A percentile compares a stretch with the other conserved stretches of the same genome.
These are phyloP conservation scores for Scomber colias DNA, from an alignment of 2,113 vertebrate genomes.

Conservation along the genomic window DNA sequence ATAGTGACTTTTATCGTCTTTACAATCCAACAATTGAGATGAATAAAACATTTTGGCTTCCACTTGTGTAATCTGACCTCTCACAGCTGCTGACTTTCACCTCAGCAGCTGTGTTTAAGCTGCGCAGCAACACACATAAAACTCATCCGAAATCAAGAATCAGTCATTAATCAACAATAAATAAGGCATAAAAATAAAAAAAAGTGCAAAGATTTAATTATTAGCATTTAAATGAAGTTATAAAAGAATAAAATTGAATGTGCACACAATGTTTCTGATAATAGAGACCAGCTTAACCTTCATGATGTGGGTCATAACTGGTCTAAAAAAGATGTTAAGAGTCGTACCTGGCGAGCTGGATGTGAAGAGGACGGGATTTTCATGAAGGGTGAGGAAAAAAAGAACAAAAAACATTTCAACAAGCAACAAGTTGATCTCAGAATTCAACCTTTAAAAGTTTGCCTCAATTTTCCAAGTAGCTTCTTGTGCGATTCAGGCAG, in stretches of 20 bases:
- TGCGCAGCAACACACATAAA: background rate
- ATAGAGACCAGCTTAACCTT: constrained; percentile 17
- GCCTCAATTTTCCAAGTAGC: constrained; percentile 14
- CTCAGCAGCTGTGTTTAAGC: background rate
- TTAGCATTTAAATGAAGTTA: constrained; percentile 39
- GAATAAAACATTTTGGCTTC: background rate
- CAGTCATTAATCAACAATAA: constrained; percentile 66
- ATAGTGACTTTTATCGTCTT: background rate
- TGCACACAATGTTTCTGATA: constrained; percentile 20
- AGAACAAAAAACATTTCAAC: constrained; percentile 3
- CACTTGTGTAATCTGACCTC: background rate
- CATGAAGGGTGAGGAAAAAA: background rate
- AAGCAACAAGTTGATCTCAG: constrained; percentile 22
- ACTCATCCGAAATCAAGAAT: background rate
- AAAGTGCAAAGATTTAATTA: constrained; percentile 64
- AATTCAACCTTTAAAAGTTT: constrained; percentile 24
- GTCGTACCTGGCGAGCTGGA: background rate
- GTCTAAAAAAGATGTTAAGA: background rate
- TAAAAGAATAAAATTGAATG: background rate
- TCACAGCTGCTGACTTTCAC: too few species aligned
- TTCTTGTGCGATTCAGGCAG: constrained; percentile 29
- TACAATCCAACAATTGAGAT: background rate
- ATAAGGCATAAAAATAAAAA: constrained; percentile 61
- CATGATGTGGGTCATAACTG: background rate
- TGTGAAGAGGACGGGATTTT: constrained; percentile 3